Conservation (phyloP, 2,888 invertebrate species). For the Hydraecia micacea region DNA sequence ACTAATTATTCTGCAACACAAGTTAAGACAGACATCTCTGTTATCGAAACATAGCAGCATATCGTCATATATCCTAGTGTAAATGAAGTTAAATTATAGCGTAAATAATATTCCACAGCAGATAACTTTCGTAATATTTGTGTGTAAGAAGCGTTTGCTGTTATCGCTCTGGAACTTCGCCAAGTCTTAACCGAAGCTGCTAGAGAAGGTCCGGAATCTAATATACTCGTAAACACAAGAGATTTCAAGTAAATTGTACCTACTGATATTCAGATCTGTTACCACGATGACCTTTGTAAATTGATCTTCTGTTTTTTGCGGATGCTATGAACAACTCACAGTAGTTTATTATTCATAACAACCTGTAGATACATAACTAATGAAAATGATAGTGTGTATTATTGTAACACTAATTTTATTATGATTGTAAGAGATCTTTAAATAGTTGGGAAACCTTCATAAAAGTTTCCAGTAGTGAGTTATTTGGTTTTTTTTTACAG, state of each 20-base stretch:
- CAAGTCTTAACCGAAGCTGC: conserved; percentile 72
- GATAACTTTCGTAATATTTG: conserved; percentile 71
- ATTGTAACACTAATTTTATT: conserved; percentile 11
- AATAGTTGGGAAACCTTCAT: conserved; percentile 21
- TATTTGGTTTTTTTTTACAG: background rate
- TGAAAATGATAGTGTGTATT: conserved; percentile 29
- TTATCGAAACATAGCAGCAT: conserved; percentile 15
- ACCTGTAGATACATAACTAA: conserved; percentile 41
- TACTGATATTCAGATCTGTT: conserved; percentile 33
- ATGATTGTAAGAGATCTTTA: conserved; percentile 14
- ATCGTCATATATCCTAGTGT: conserved; percentile 17
- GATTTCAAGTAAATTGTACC: conserved; percentile 45
- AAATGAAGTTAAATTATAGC: conserved; percentile 43
- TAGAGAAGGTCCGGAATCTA: conserved; percentile 58
- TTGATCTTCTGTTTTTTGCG: conserved; percentile 34
- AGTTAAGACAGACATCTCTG: conserved; percentile 65
- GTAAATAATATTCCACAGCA: conserved; percentile 56
- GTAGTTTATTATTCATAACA: conserved; percentile 34
- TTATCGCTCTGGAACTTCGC: conserved; percentile 74
- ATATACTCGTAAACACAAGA: conserved; percentile 56
- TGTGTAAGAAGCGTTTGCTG: conserved; percentile 66
- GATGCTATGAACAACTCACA: conserved; percentile 10
- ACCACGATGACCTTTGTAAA: conserved; percentile 50
- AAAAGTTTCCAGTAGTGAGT: conserved; percentile 3
- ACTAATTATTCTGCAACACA: conserved; percentile 69